Percentiles rank a stretch among this genome's conserved stretches.
phyloP scores from a whole-genome alignment of 2,888 invertebrate species.

The Noctua janthina region DNA sequence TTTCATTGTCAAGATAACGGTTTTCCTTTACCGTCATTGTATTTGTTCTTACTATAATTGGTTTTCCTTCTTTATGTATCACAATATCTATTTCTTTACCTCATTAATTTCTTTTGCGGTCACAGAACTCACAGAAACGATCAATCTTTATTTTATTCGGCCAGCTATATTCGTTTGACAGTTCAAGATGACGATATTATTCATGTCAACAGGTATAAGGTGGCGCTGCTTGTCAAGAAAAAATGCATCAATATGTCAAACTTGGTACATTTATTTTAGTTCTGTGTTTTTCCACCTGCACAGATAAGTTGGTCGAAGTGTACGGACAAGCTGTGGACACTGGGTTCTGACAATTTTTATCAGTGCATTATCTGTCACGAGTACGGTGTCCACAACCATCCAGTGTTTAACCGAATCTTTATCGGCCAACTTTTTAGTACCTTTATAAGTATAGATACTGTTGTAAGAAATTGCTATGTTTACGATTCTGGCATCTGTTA shows the following conservation, averaged over 20 bases:
- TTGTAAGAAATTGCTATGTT: slow-evolving; percentile 25
- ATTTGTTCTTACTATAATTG: slow-evolving; percentile 30
- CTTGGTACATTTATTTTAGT: no score
- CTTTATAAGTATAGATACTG: background rate
- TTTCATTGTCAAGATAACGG: slow-evolving; percentile 1
- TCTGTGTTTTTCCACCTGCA: no score
- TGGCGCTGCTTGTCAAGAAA: no score
- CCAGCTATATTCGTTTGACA: background rate
- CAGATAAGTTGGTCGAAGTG: no score
- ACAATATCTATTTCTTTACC: slow-evolving; percentile 15
- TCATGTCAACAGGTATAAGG: background rate
- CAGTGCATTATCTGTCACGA: background rate
- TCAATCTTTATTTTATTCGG: slow-evolving; percentile 1
- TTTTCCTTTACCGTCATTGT: slow-evolving; percentile 3
- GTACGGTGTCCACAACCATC: background rate
- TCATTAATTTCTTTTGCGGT: slow-evolving; percentile 12
- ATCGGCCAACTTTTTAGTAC: slow-evolving; percentile 19
- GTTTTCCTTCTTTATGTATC: slow-evolving; percentile 16
- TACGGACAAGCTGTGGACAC: background rate
- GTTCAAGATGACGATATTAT: background rate
- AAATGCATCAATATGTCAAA: no score
- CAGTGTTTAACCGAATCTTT: background rate
- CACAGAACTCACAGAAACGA: background rate
- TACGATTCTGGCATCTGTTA: slow-evolving; percentile 45
- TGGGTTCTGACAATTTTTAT: no score